Percentiles rank a stretch among this genome's conserved stretches.
phyloP scores from a whole-genome alignment of 2,113 vertebrate species.

The Eulemur macaco region DNA sequence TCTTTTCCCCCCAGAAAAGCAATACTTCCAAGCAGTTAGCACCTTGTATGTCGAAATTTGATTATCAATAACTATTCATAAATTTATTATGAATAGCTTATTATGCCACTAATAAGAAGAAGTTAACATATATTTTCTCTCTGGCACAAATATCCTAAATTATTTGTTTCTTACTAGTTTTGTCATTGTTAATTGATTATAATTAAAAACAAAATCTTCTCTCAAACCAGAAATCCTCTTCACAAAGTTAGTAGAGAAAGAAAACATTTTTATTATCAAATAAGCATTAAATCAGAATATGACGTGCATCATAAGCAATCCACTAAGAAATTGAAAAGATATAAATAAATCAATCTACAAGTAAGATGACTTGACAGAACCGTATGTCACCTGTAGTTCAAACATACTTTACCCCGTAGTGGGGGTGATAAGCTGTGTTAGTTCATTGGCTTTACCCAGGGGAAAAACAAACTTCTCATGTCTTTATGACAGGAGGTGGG shows the following conservation, averaged over 20 bases:
- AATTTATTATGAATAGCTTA: neutral
- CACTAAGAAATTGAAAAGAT: neutral
- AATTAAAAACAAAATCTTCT: neutral
- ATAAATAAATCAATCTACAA: neutral
- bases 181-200: neutral
- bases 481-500: neutral
- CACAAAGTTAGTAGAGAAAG: neutral
- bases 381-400: neutral
- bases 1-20: neutral
- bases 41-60: neutral
- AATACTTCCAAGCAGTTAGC: neutral
- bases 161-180: constrained; percentile 13
- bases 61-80: neutral
- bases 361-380: neutral
- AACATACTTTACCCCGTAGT: neutral
- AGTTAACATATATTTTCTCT: neutral
- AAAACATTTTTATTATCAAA: neutral
- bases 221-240: neutral
- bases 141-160: neutral
- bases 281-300: neutral
- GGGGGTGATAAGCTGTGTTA: neutral
- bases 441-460: neutral
- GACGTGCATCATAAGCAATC: neutral
- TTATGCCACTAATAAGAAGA: neutral
- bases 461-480: neutral